Conservation (phyloP, 1,140 invertebrate genomes). For the Asbolus verrucosus region DNA sequence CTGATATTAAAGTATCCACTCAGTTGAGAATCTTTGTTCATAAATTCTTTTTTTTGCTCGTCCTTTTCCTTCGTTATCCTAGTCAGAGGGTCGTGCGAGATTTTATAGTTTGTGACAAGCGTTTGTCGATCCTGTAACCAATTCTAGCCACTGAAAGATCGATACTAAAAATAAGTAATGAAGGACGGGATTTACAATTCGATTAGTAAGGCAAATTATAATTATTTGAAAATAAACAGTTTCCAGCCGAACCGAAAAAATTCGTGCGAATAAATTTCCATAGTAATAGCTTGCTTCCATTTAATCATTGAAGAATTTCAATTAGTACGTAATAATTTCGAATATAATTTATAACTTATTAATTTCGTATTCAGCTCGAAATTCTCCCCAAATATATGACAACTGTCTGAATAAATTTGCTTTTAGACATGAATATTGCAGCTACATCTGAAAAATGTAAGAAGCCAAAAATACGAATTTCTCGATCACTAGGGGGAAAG, state of each 20-base stretch:
- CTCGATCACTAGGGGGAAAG: no score
- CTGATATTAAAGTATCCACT: conserved; percentile 11
- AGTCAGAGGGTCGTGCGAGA: conserved; percentile 1
- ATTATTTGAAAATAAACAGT: conserved; percentile 12
- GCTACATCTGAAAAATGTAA: no score
- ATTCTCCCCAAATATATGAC: no score
- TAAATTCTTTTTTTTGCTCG: conserved; percentile 11
- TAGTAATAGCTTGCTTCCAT: conserved; percentile 1
- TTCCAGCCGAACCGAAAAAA: background rate
- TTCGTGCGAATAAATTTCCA: conserved; percentile 1
- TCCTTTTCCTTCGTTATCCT: background rate
- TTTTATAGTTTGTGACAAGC: conserved; percentile 20
- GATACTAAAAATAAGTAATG: conserved; percentile 3
- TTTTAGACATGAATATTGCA: no score
- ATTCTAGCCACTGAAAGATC: background rate
- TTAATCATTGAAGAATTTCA: conserved; percentile 4
- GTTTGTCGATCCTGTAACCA: conserved; percentile 8
- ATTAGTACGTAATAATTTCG: background rate
- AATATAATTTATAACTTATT: background rate
- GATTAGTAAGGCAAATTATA: conserved; percentile 4
- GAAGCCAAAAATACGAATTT: no score
- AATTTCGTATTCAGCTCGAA: no score
- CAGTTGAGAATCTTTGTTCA: conserved; percentile 11
- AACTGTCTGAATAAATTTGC: no score
- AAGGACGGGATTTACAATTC: background rate